A percentile compares a stretch with the other conserved stretches of the same genome.
phyloP scores from a whole-genome alignment of 2,113 vertebrate genomes.

The Ameiurus melas region DNA sequence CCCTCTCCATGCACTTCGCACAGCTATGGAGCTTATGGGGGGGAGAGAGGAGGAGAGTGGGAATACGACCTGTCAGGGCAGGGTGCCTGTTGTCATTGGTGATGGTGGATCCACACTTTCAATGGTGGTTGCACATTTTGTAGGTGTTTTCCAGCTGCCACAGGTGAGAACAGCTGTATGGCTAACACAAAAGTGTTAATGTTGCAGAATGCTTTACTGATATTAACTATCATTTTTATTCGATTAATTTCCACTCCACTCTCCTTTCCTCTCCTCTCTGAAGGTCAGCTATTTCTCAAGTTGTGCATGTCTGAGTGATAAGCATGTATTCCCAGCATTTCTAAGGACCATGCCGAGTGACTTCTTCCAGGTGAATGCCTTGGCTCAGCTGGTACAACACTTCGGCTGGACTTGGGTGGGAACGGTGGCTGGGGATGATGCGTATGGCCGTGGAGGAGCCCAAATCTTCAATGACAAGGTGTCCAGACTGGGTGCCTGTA shows the following conservation, averaged over 20 bases:
- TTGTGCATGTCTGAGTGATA: conserved; percentile 77
- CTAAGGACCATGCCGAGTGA: conserved; percentile 79
- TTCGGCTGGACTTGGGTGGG: conserved; percentile 80
- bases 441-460: conserved; percentile 73
- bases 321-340: conserved; percentile 74
- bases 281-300: conserved; percentile 81
- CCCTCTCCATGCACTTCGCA: conserved; percentile 69
- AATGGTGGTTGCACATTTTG: conserved; percentile 72
- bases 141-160: conserved; percentile 74
- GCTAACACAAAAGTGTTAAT: not conserved
- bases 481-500: conserved; percentile 64
- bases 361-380: conserved; percentile 75
- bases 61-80: conserved; percentile 52
- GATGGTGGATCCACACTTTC: conserved; percentile 79
- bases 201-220: not conserved
- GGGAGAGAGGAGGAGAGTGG: conserved; percentile 28
- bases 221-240: not conserved
- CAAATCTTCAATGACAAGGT: conserved; percentile 72
- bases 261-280: not conserved
- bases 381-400: conserved; percentile 74
- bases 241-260: not conserved
- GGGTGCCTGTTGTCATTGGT: conserved; percentile 72
- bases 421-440: conserved; percentile 76
- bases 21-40: conserved; percentile 68
- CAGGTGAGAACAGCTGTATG: conserved; percentile 61